These are phyloP conservation scores for Erythrolamprus reginae DNA, from an alignment of 2,113 vertebrate genomes.

Conservation along the genomic window DNA sequence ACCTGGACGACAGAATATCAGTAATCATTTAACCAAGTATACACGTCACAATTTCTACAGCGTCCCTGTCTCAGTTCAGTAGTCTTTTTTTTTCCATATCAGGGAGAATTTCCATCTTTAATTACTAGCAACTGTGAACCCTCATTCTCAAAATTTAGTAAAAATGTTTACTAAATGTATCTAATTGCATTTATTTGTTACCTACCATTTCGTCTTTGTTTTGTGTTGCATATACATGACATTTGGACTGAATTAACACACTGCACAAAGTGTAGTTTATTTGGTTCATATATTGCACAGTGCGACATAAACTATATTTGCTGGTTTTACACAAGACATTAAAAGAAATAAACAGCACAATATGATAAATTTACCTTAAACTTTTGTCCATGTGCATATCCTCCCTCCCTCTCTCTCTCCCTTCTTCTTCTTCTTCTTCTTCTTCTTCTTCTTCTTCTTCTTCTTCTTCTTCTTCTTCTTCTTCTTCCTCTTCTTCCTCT, in stretches of 20 bases:
- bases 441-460: rapidly evolving
- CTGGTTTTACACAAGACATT: neutral
- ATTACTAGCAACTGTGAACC: neutral
- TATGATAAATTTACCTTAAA: neutral
- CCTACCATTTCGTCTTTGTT: neutral
- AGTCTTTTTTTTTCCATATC: neutral
- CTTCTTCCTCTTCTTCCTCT: too few relatives aligned
- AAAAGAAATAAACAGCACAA: neutral
- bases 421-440: too few relatives aligned
- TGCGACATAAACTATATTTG: neutral
- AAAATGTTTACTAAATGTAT: neutral
- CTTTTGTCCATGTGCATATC: too few relatives aligned
- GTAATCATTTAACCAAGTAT: neutral
- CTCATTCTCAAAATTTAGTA: neutral
- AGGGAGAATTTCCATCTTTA: neutral
- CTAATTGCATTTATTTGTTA: neutral
- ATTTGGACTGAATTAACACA: neutral
- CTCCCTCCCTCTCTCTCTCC: too few relatives aligned
- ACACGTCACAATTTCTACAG: neutral
- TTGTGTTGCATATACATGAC: neutral
- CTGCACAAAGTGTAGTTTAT: neutral
- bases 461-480: rapidly evolving
- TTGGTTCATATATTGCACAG: neutral
- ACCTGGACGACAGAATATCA: too few relatives aligned
- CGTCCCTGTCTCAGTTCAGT: neutral